Evolutionary conservation across 2,797 vertebrate genomes (phyloP), one percentile per base, ranked within the genome.

Genomic region (Acipenser ruthenus): DNA sequence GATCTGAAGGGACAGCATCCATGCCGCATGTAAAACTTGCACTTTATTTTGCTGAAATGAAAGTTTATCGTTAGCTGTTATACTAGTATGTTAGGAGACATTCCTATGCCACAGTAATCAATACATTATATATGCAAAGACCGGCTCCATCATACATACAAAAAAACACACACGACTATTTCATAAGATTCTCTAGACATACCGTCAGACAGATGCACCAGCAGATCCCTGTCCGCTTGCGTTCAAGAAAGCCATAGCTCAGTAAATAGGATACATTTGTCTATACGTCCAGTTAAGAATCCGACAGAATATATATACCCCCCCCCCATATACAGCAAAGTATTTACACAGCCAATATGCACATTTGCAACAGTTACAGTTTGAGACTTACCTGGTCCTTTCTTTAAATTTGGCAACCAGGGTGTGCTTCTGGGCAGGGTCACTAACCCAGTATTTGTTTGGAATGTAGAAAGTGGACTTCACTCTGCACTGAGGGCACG

Each of bases 381-480:
- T 2, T 37, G 23, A 37, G 52, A 13, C 79, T 69, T 79, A 95
- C 95, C 94, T 86, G 10, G 80, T 92, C 74, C 79, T 88, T 1
- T 87, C 87, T 80, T 87, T 97, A 80, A 96, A 96, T 67, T 72
- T 72, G 51, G 78, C 66, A 63, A 96, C 89, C n/a, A 95, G 70
- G 1, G 73, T 71, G 67, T 89, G 83, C 75, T 97, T 98, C 56
- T 86, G 84, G n/a, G 62, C 67, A 4, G 66, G 86, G 0, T 91
- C 79, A 1, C 75, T 88, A 64, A 97, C 84, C 94, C 95, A 97
- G 76, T 88, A 89, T 56, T 91, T 91, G 81, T 88, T 79, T 0
- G 94, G 94, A 70, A 97, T 89, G 73, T 94, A 93, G 80, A 91
- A 97, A 65, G 80, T 82, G 67, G 94, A 97, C 53, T 87, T 90